A percentile compares a stretch with the other conserved stretches of the same genome.
These are phyloP conservation scores for human DNA, from an alignment of 2,113 vertebrate genomes.

Conservation along the genomic window DNA sequence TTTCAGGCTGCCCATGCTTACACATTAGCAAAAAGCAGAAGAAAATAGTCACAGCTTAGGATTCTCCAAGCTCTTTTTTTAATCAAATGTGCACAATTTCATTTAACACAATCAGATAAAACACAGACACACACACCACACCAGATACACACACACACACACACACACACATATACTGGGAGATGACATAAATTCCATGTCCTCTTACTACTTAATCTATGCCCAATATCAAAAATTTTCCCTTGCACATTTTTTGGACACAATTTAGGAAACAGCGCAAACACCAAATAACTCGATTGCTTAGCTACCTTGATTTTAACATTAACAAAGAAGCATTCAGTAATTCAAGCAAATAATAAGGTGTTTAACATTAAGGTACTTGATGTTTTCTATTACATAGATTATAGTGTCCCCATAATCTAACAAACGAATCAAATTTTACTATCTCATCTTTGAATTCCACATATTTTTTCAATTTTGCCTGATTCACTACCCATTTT, in stretches of 20 bases:
- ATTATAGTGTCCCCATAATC: neutral
- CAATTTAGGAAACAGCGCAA: neutral
- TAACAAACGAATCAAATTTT: neutral
- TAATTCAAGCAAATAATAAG: neutral
- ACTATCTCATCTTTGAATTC: neutral
- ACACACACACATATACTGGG: neutral
- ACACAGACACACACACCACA: neutral
- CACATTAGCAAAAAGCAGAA: neutral
- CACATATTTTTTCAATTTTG: neutral
- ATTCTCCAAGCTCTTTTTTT: neutral
- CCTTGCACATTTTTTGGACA: neutral
- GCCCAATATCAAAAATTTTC: neutral
- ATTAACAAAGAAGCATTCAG: neutral
- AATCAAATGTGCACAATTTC: neutral
- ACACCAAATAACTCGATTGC: neutral
- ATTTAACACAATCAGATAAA: neutral
- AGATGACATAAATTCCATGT: neutral
- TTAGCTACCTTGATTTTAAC: neutral
- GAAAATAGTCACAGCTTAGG: neutral
- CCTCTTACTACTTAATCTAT: neutral
- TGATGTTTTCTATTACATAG: neutral
- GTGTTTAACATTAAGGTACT: neutral
- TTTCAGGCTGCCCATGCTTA: neutral
- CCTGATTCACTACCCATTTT: neutral
- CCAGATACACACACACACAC: neutral